phyloP scores from a whole-genome alignment of 2,113 vertebrate genomes.

The Cyanoliseus patagonus region DNA sequence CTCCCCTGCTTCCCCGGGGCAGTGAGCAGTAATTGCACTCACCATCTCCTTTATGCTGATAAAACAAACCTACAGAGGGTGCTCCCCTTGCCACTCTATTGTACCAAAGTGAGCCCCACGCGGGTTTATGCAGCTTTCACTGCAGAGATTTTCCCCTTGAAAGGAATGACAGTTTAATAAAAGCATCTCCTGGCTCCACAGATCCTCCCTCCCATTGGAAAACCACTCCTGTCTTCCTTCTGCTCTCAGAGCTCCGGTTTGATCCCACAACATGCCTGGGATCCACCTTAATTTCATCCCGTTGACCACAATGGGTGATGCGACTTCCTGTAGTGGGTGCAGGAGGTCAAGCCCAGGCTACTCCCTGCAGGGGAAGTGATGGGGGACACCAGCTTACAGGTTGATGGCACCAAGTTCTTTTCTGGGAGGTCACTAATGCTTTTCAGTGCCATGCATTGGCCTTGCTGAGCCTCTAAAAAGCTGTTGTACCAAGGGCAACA shows the following conservation, averaged over 20 bases:
- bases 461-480: neutral
- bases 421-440: neutral
- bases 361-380: neutral
- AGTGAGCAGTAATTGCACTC: neutral
- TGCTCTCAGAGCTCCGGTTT: neutral
- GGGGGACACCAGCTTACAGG: neutral
- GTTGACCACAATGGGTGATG: fast-evolving
- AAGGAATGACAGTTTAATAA: neutral
- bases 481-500: neutral
- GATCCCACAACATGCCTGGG: neutral
- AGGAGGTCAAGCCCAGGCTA: neutral
- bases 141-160: neutral
- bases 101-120: neutral
- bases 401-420: neutral
- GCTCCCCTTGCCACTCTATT: neutral
- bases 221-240: neutral
- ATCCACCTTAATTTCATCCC: neutral
- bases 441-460: neutral
- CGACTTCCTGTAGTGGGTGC: neutral
- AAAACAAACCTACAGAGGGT: neutral
- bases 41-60: neutral
- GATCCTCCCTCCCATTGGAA: neutral
- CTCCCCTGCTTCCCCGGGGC: neutral
- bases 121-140: neutral
- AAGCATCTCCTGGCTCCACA: neutral